Base-by-base conservation (phyloP, 2,113 vertebrate species). In the Callocephalon fimbriatum region DNA sequence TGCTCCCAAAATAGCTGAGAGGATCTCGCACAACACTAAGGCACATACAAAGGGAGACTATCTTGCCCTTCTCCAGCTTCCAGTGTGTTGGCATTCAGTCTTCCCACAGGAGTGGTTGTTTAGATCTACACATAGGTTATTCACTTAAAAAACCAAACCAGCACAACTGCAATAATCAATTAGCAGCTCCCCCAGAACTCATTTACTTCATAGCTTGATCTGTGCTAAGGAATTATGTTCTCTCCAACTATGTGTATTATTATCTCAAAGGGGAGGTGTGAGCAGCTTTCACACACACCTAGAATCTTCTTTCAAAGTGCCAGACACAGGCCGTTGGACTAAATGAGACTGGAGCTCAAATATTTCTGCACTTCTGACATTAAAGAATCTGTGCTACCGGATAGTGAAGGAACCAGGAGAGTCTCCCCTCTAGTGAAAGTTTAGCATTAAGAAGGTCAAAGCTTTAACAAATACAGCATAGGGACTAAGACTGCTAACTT, bases 361-460 rank as follows among this genome's bases (percentile, higher is more conserved):
- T 40, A 84, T 71, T 86, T 91, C 67, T 76, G 29, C 45, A 44
- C 63, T 90, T 85, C 67, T 72, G 40, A 78, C 81, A 78, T 87
- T 84, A 72, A 87, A 79, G 66, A 42, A 29, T 14, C 20, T 1
- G 0, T 32, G n/a, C 63, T 76, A 44, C 32, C 79, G 56, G 80
- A 82, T 6, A 90, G 38, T 19, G 27, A 86, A 59, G 37, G 70
- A 90, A 19, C 32, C 63, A 90, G 21, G 10, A 70, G 44, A 93
- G 42, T 58, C 42, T 58, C 42, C 47, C 23, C 50, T 88, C 42
- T 40, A 51, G 72, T 74, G 26, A 50, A 74, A 95, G 40, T 81
- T 74, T 47, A 86, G 26, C 38, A 80, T 59, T 92, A 86, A 92
- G 87, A 96, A 91, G 66, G 90, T 80, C 78, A 96, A 88, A 96